Evolutionary conservation across 2,888 invertebrate genomes (phyloP).

Genomic region (Idaea straminata): DNA sequence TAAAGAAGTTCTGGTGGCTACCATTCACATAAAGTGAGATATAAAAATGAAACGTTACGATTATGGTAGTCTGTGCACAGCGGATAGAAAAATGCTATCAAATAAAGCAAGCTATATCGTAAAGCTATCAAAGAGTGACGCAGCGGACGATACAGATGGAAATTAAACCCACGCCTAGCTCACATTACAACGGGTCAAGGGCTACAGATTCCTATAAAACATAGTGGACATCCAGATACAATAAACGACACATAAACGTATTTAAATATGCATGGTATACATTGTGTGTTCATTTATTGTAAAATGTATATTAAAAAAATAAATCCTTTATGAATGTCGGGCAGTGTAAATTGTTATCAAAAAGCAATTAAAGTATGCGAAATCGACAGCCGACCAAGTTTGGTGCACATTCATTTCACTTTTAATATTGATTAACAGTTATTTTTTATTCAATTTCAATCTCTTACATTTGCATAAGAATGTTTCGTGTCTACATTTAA

Average conservation of each 20-base stretch:
- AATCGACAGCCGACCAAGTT: conserved; percentile 42
- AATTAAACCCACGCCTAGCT: conserved; percentile 55
- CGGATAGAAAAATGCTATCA: conserved; percentile 12
- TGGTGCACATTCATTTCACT: conserved; percentile 61
- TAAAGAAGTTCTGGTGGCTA: conserved; percentile 13
- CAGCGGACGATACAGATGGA: conserved; percentile 45
- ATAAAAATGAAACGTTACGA: conserved; percentile 25
- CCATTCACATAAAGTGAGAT: conserved; percentile 21
- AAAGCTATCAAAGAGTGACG: conserved; percentile 46
- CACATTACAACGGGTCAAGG: conserved; percentile 44
- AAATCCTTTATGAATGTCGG: neutral
- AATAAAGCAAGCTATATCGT: conserved; percentile 31
- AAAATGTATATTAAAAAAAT: neutral
- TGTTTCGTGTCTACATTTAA: conserved; percentile 31
- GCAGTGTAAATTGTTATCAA: conserved; percentile 66
- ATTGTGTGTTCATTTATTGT: neutral
- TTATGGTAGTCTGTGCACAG: conserved; percentile 18
- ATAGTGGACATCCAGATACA: conserved; percentile 7
- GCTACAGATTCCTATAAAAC: conserved; percentile 38
- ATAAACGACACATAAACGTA: neutral
- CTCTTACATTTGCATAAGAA: conserved; percentile 66
- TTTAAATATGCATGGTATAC: neutral
- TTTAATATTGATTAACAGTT: conserved; percentile 69
- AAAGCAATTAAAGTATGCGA: conserved; percentile 67
- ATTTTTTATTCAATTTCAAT: conserved; percentile 64